Evolutionary conservation across 2,797 vertebrate species (phyloP), one percentile per base, ranked within the genome.

Genomic region (Intellagama lesueurii): DNA sequence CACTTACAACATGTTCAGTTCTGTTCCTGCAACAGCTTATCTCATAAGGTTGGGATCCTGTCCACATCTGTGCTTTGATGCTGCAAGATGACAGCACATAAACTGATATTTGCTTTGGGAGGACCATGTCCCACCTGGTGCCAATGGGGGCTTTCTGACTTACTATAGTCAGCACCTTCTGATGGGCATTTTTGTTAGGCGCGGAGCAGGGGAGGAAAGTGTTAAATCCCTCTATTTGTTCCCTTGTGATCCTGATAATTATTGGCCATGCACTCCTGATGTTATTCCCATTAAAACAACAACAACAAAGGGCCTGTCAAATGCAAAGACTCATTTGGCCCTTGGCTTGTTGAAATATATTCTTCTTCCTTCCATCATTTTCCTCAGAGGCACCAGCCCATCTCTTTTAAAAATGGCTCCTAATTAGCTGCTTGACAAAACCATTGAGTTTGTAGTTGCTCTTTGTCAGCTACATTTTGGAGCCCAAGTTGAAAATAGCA

Each of bases 351-450:
- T 14, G 12, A 56, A 32, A 77, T 9, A 19, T 44, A 76, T 76
- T 22, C 69, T 16, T 60, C 12, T 22, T 60, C 66, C 9, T 52
- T 56, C 30, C 7, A 56, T 64, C n/a, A 72, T 35, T 84, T 81
- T 24, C 26, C 69, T 76, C 69, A 64, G 83, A 81, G 86, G 64
- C 19, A 76, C 40, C 7, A 87, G 68, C 26, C 32, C 49, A 66
- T 14, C 14, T 14, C 52, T 56, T 56, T 56, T 56, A 56, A 56
- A 12, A 56, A 3, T 9, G 52, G 84, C 32, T 75, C 86, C 79
- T 86, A 86, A 90, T 86, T 86, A 90, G 79, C 78, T 40, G 56
- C 7, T 40, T 73, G 70, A 86, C 84, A 49, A 86, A 82, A 81
- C 78, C 52, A 40, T 82, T 30, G 70, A 76, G 78, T 81, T 44